Percentiles rank a stretch among this genome's conserved stretches.
These are phyloP conservation scores for Mactra quadrangularis DNA, from an alignment of 1,140 invertebrate genomes.

Conservation along the genomic window DNA sequence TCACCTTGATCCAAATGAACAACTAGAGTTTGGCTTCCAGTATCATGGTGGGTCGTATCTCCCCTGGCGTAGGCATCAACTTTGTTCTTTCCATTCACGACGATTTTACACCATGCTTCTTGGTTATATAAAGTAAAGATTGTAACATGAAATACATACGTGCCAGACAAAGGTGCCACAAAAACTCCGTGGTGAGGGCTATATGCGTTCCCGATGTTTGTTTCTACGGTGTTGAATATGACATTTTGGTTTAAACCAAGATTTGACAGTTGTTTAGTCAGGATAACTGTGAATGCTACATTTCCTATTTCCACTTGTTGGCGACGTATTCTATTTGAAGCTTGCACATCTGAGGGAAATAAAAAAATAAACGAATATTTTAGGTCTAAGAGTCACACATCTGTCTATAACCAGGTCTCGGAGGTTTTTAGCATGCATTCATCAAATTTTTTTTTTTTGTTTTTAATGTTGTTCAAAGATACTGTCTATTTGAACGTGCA, in stretches of 20 bases:
- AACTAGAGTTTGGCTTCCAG: background rate
- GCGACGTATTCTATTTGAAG: too few species aligned
- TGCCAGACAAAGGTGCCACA: background rate
- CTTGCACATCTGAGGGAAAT: too few species aligned
- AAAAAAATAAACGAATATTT: too few species aligned
- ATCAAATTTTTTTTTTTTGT: too few species aligned
- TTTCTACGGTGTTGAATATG: background rate
- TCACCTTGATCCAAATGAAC: background rate
- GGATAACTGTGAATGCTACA: background rate
- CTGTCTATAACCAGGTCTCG: too few species aligned
- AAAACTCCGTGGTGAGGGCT: background rate
- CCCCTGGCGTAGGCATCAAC: background rate
- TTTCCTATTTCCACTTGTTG: too few species aligned
- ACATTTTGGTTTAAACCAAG: background rate
- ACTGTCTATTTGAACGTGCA: too few species aligned
- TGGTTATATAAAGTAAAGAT: background rate
- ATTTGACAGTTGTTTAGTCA: background rate
- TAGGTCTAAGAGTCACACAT: too few species aligned
- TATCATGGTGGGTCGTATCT: background rate
- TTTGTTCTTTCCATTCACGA: conserved; percentile 3
- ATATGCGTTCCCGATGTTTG: background rate
- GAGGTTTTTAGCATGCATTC: too few species aligned
- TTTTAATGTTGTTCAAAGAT: too few species aligned
- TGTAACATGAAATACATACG: background rate
- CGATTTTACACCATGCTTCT: background rate